These are phyloP conservation scores for Sanderia malayensis DNA, from an alignment of 30 jellyfish, hydroid and myxozoan genomes.

Conservation along the genomic window DNA sequence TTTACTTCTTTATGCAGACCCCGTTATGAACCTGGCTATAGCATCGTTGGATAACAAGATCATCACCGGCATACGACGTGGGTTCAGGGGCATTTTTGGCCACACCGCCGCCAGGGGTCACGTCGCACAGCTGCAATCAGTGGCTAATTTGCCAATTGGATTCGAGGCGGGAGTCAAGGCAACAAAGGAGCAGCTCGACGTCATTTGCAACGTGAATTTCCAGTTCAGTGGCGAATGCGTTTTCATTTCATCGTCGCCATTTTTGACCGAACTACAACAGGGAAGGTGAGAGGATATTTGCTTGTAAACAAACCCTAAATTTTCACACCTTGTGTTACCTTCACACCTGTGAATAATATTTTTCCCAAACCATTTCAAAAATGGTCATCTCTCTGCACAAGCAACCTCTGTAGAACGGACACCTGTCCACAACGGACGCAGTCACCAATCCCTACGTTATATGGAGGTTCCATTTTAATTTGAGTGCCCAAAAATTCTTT, in stretches of 20 bases:
- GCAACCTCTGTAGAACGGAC: no score
- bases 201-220: slow-evolving; percentile 35
- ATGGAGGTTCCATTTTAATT: no score
- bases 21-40: slow-evolving; percentile 66
- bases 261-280: slow-evolving; percentile 52
- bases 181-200: slow-evolving; percentile 45
- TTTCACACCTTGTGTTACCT: no score
- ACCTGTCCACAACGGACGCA: no score
- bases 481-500: no score
- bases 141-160: slow-evolving; percentile 73
- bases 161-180: slow-evolving; percentile 63
- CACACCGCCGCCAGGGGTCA: slow-evolving; percentile 71
- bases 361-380: no score
- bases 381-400: no score
- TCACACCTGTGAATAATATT: no score
- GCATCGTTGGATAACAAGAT: slow-evolving; percentile 58
- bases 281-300: slow-evolving; percentile 64
- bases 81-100: slow-evolving; percentile 74
- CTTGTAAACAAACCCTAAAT: no score
- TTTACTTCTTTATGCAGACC: slow-evolving; percentile 38
- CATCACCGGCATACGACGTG: slow-evolving; percentile 67
- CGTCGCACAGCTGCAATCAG: slow-evolving; percentile 21
- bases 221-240: slow-evolving; percentile 52
- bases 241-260: slow-evolving; percentile 54
- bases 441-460: no score